Evolutionary conservation across 2,888 invertebrate genomes (phyloP).

Genomic region (Didymodactylos carnosus): DNA sequence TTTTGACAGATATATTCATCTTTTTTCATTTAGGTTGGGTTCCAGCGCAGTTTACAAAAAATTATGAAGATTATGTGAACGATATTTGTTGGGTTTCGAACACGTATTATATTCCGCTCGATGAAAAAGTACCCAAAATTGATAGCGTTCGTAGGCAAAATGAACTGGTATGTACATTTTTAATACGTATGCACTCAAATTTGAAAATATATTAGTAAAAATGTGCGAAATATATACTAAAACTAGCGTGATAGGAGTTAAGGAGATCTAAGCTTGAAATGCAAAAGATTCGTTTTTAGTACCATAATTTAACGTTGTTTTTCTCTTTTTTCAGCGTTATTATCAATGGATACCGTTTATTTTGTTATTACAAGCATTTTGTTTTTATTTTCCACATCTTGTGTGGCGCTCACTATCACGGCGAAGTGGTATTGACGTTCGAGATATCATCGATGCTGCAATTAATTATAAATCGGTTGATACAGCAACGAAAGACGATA

Average conservation of each 20-base stretch:
- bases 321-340: too few species aligned
- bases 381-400: slow-evolving; percentile 15
- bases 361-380: slow-evolving; percentile 13
- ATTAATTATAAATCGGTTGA: slow-evolving; percentile 14
- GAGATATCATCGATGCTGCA: slow-evolving; percentile 13
- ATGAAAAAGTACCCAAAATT: slow-evolving; percentile 14
- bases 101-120: slow-evolving; percentile 14
- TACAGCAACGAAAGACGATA: slow-evolving; percentile 11
- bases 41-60: neutral
- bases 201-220: too few species aligned
- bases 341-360: slow-evolving; percentile 16
- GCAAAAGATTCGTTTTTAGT: too few species aligned
- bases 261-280: too few species aligned
- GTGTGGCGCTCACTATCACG: slow-evolving; percentile 14
- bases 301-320: too few species aligned
- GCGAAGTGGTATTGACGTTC: slow-evolving; percentile 13
- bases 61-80: slow-evolving; percentile 12
- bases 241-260: too few species aligned
- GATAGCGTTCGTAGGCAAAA: slow-evolving; percentile 5
- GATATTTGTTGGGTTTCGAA: slow-evolving; percentile 15
- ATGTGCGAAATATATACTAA: too few species aligned
- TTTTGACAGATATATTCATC: neutral
- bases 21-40: neutral
- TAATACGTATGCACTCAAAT: too few species aligned
- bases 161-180: too few species aligned